These are phyloP conservation scores for Maconellicoccus hirsutus DNA, from an alignment of 1,140 invertebrate species.

Conservation along the genomic window DNA sequence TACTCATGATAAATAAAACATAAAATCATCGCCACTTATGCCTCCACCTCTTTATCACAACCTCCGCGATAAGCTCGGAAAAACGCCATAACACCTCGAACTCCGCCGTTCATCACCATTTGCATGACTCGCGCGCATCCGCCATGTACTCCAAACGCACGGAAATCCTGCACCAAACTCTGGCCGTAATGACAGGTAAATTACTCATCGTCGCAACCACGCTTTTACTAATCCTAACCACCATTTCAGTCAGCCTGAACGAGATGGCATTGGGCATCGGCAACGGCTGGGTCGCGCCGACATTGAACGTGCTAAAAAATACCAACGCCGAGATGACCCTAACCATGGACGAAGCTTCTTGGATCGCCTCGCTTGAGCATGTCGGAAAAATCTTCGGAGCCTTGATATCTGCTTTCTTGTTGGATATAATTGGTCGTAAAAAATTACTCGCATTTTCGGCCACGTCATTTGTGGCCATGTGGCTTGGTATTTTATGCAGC, in stretches of 20 bases:
- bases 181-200: neutral
- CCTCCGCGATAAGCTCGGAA: too few species aligned
- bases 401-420: neutral
- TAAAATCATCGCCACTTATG: too few species aligned
- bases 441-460: neutral
- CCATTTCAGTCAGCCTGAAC: neutral
- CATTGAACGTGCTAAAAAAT: neutral
- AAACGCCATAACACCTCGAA: too few species aligned
- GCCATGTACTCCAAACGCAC: neutral
- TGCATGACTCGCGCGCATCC: too few species aligned
- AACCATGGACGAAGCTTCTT: constrained; percentile 26
- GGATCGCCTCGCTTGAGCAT: neutral
- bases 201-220: too few species aligned
- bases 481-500: neutral
- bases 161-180: neutral
- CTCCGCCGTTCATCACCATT: too few species aligned
- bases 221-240: neutral
- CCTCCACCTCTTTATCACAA: too few species aligned
- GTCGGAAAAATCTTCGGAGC: neutral
- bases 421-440: neutral
- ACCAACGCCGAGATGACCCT: neutral
- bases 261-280: neutral
- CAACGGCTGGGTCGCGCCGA: neutral
- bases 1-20: too few species aligned
- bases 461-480: neutral